These are phyloP conservation scores for Plagiodera versicolora DNA, from an alignment of 2,888 invertebrate species.

Conservation along the genomic window DNA sequence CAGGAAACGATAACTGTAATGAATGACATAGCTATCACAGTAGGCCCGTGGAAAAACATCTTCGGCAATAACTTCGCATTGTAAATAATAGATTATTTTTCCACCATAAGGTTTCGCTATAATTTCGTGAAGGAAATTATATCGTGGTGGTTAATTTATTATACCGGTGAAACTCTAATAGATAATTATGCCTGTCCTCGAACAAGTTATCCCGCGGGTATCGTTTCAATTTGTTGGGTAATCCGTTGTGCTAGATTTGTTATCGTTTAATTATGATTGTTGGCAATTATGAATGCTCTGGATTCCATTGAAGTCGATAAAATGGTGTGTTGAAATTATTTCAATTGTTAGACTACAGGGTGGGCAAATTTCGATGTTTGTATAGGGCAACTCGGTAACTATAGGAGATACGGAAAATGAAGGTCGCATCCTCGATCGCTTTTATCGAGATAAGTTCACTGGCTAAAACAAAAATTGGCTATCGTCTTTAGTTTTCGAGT, in stretches of 20 bases:
- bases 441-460: too few relatives aligned
- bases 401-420: too few relatives aligned
- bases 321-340: neutral
- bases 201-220: constrained; percentile 13
- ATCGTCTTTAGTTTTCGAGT: too few relatives aligned
- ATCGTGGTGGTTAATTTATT: constrained; percentile 21
- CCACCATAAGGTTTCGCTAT: constrained; percentile 20
- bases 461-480: too few relatives aligned
- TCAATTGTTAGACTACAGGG: too few relatives aligned
- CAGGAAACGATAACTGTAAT: constrained; percentile 9
- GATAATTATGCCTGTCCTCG: constrained; percentile 23
- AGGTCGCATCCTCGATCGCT: too few relatives aligned
- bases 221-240: constrained; percentile 13
- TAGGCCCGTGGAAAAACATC: constrained; percentile 11
- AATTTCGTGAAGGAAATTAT: constrained; percentile 29
- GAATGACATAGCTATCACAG: constrained; percentile 8
- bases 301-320: neutral
- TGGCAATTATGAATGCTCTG: neutral
- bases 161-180: constrained; percentile 21
- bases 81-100: constrained; percentile 22
- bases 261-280: neutral
- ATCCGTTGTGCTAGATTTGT: constrained; percentile 7
- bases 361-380: too few relatives aligned
- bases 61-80: constrained; percentile 20
- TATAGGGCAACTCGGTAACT: too few relatives aligned